These are phyloP conservation scores for Sebastiscus albofasciatus DNA, from an alignment of 2,797 vertebrate species.

Conservation along the genomic window DNA sequence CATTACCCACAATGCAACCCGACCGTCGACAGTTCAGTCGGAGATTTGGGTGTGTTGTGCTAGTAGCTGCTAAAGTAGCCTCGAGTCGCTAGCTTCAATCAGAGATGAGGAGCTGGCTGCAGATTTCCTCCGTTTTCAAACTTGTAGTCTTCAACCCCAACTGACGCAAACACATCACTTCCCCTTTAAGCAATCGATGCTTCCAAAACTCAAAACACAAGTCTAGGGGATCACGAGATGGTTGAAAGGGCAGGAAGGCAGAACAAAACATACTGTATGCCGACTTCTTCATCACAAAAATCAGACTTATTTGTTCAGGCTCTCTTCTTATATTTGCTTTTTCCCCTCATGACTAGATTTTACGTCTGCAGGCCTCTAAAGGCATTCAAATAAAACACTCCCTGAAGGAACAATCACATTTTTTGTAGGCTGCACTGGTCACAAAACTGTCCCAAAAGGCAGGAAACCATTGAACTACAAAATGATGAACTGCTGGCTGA, in stretches of 20 bases:
- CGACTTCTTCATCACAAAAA: neutral
- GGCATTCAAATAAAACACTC: neutral
- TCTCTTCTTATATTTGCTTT: neutral
- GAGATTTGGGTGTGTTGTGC: neutral
- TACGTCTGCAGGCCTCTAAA: no score
- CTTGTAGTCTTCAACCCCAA: neutral
- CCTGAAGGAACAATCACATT: neutral
- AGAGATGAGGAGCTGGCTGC: neutral
- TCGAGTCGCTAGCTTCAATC: accelerated
- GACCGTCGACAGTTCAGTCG: accelerated
- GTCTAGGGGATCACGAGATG: neutral
- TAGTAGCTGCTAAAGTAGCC: neutral
- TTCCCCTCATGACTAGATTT: neutral
- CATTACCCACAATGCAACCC: neutral
- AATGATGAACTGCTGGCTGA: neutral
- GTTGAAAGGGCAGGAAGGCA: neutral
- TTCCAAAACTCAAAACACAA: neutral
- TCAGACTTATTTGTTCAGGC: neutral
- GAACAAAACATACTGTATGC: neutral
- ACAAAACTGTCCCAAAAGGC: neutral
- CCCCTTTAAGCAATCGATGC: neutral
- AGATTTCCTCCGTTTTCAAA: neutral
- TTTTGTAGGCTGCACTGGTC: neutral
- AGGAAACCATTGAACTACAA: neutral
- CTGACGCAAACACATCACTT: neutral